A percentile compares a stretch with the other conserved stretches of the same genome.
phyloP scores from a whole-genome alignment of 2,113 vertebrate species.

The Corythornis vintsioides region DNA sequence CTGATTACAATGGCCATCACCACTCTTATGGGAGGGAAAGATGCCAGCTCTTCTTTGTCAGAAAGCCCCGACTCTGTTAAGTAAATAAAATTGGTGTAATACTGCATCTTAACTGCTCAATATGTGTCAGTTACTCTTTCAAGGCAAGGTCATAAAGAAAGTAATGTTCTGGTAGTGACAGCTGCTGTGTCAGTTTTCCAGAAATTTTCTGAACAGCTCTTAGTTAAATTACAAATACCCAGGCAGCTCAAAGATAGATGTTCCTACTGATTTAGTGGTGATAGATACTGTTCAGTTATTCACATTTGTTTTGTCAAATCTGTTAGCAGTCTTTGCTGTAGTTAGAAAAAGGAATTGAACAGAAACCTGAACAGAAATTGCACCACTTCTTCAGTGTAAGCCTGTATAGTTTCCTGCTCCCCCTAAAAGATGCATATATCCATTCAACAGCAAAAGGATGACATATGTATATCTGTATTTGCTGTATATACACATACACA shows the following conservation, averaged over 20 bases:
- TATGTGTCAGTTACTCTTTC: constrained; percentile 34
- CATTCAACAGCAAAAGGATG: not conserved
- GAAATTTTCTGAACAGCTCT: constrained; percentile 30
- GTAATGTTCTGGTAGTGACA: constrained; percentile 28
- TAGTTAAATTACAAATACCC: not conserved
- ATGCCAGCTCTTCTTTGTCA: not conserved
- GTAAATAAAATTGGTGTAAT: constrained; percentile 13
- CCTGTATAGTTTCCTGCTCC: not conserved
- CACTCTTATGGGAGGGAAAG: not conserved
- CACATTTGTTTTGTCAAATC: not conserved
- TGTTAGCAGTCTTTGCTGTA: not conserved
- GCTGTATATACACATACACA: not conserved
- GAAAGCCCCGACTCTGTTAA: not conserved
- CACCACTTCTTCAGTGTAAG: not conserved
- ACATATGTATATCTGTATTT: not conserved
- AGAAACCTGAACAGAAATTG: not conserved
- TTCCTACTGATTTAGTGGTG: not conserved
- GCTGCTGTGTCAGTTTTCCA: constrained; percentile 39
- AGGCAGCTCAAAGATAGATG: constrained; percentile 4
- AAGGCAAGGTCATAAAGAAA: constrained; percentile 43
- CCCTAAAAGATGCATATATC: not conserved
- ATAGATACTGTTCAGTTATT: not conserved
- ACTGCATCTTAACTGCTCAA: constrained; percentile 33
- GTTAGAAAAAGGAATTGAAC: not conserved
- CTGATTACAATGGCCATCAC: not conserved